phyloP scores from a whole-genome alignment of 1,140 invertebrate genomes.

The Euwallacea fornicatus region DNA sequence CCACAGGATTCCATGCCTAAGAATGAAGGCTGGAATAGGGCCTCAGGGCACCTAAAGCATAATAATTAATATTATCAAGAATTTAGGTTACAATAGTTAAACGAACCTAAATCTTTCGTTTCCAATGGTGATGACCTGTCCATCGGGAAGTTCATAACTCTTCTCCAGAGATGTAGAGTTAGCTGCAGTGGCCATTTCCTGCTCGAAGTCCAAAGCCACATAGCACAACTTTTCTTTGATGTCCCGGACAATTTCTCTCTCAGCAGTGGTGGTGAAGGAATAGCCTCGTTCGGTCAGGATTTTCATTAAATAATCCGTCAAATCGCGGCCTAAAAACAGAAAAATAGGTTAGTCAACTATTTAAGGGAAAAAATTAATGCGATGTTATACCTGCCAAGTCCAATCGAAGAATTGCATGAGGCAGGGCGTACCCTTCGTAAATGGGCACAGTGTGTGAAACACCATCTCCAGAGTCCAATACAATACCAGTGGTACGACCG shows the following conservation, averaged over 20 bases:
- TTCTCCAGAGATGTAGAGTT: constrained; percentile 90
- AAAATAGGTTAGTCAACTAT: neutral
- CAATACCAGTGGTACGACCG: constrained; percentile 94
- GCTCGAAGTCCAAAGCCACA: constrained; percentile 89
- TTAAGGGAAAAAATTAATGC: neutral
- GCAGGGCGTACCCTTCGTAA: constrained; percentile 82
- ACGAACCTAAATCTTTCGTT: constrained; percentile 94
- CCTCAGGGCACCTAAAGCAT: constrained; percentile 78
- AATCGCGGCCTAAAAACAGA: constrained; percentile 64
- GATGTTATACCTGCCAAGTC: constrained; percentile 74
- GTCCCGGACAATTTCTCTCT: constrained; percentile 94
- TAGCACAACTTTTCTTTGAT: constrained; percentile 94
- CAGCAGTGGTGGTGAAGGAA: constrained; percentile 95
- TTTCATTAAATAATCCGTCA: constrained; percentile 96
- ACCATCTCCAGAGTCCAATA: constrained; percentile 90
- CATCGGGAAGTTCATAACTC: constrained; percentile 92
- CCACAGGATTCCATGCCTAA: constrained; percentile 94
- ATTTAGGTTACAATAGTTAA: neutral
- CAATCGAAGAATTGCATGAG: constrained; percentile 83
- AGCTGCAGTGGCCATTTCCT: constrained; percentile 93
- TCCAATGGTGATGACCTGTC: constrained; percentile 94
- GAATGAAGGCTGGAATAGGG: constrained; percentile 95
- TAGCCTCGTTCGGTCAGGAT: constrained; percentile 95
- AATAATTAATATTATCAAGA: neutral
- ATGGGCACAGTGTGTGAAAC: constrained; percentile 94